A percentile compares a stretch with the other conserved stretches of the same genome.
phyloP scores from a whole-genome alignment of 2,797 vertebrate species.

The Lophotriccus pileatus region DNA sequence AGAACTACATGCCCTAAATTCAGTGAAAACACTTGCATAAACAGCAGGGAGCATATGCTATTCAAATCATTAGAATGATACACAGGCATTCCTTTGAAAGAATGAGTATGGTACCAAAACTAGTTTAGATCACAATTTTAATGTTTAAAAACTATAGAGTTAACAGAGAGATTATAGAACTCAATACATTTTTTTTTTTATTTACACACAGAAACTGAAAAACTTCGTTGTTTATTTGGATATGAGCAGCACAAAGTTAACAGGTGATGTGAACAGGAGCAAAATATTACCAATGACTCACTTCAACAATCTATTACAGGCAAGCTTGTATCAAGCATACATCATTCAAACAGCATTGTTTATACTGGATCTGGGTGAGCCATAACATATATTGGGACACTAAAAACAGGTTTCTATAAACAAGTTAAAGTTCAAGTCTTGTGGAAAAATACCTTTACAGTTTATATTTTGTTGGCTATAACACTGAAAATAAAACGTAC shows the following conservation, averaged over 20 bases:
- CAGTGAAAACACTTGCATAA: not conserved
- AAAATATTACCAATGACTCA: conserved; percentile 36
- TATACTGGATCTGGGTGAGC: conserved; percentile 30
- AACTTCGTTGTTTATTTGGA: conserved; percentile 44
- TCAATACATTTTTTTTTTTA: conserved; percentile 62
- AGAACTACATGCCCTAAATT: not conserved
- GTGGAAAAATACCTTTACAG: conserved; percentile 54
- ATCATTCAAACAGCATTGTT: conserved; percentile 50
- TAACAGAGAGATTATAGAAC: conserved; percentile 67
- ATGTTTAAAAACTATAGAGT: conserved; percentile 74
- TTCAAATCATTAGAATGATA: not conserved
- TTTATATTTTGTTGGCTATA: conserved; percentile 45
- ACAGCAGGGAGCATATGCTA: not conserved
- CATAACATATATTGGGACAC: conserved; percentile 45
- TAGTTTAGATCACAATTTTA: conserved; percentile 68
- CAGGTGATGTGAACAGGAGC: conserved; percentile 44
- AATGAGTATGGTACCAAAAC: not conserved
- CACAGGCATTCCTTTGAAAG: not conserved
- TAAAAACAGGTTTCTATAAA: conserved; percentile 54
- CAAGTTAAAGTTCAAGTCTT: conserved; percentile 61
- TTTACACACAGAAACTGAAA: conserved; percentile 72
- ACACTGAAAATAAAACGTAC: conserved; percentile 58
- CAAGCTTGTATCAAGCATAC: conserved; percentile 37
- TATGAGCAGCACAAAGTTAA: conserved; percentile 66
- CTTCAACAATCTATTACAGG: conserved; percentile 57